These are phyloP conservation scores for Cyclophora punctaria DNA, from an alignment of 2,888 invertebrate species.

Conservation along the genomic window DNA sequence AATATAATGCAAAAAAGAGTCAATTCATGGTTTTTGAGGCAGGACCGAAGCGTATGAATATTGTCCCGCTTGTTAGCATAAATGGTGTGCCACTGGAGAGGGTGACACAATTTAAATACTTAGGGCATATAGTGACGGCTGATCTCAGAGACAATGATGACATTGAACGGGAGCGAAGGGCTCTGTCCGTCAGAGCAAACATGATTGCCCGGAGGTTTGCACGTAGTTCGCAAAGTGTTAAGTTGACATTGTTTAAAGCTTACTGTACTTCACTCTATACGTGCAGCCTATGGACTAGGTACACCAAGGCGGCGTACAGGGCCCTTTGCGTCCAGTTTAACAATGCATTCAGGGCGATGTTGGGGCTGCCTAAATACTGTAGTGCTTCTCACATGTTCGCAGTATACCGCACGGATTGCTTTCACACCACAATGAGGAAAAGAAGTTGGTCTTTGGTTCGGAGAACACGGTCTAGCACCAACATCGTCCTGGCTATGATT, in stretches of 20 bases:
- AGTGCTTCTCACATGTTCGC: constrained; percentile 8
- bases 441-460: constrained; percentile 1
- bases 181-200: constrained; percentile 8
- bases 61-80: background rate
- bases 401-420: background rate
- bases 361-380: constrained; percentile 7
- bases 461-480: background rate
- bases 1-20: constrained; percentile 7
- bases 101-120: constrained; percentile 7
- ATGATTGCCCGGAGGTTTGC: constrained; percentile 13
- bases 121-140: constrained; percentile 7
- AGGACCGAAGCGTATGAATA: background rate
- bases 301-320: constrained; percentile 2
- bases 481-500: background rate
- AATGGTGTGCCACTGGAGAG: background rate
- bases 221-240: constrained; percentile 2
- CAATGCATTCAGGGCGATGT: constrained; percentile 6
- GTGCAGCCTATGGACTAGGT: constrained; percentile 4
- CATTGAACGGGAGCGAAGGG: constrained; percentile 10
- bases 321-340: constrained; percentile 8
- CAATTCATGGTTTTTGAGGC: constrained; percentile 5
- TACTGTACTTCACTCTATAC: constrained; percentile 4
- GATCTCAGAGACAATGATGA: constrained; percentile 7
- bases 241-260: constrained; percentile 2
- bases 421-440: constrained; percentile 1